Conservation (phyloP, 2,888 invertebrate genomes). For the Cantharis nigra region DNA sequence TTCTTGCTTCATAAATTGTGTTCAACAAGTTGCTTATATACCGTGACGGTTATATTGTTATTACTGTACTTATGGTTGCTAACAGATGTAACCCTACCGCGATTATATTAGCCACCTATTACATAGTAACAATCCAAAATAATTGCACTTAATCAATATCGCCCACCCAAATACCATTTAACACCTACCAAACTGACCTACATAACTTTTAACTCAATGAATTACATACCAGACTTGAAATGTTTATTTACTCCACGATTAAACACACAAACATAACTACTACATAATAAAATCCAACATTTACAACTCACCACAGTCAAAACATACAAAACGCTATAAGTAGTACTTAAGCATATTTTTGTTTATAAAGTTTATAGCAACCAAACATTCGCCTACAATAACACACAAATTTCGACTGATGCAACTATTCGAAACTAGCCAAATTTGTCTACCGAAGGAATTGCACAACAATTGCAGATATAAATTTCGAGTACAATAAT, state of each 20-base stretch:
- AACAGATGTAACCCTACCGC: slow-evolving; percentile 56
- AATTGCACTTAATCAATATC: slow-evolving; percentile 21
- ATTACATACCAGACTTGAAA: background rate
- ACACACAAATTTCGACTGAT: background rate
- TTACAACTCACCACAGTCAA: background rate
- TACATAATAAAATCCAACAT: background rate
- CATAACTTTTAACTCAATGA: background rate
- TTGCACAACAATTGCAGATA: background rate
- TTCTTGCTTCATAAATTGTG: slow-evolving; percentile 57
- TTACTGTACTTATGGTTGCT: slow-evolving; percentile 57
- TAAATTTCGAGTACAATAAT: background rate
- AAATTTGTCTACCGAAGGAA: background rate
- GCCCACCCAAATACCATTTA: background rate
- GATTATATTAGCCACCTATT: slow-evolving; percentile 42
- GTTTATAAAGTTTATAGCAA: background rate
- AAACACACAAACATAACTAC: background rate
- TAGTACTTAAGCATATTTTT: background rate
- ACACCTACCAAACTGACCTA: background rate
- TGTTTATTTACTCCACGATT: background rate
- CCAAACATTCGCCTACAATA: background rate
- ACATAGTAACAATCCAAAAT: slow-evolving; percentile 22
- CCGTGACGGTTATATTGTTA: slow-evolving; percentile 58
- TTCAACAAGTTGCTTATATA: slow-evolving; percentile 60
- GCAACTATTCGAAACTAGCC: background rate
- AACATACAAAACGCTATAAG: background rate